Evolutionary conservation across 2,888 invertebrate genomes (phyloP).

Genomic region (Neocrepidodera transversa): DNA sequence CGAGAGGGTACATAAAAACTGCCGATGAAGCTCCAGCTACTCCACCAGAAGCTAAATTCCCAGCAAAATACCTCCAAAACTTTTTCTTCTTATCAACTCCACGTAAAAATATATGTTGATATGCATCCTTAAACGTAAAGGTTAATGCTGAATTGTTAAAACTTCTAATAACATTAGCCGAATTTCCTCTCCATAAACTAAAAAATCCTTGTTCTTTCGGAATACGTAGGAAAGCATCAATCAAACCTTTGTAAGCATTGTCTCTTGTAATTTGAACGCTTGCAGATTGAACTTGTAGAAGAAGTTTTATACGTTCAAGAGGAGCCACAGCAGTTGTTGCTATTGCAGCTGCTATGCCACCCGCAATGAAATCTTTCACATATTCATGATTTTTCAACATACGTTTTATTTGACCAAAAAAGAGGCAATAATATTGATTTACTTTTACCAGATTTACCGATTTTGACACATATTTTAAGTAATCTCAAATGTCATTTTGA

Average conservation of each 20-base stretch:
- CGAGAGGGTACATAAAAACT: slow-evolving; percentile 78
- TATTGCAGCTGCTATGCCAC: background rate
- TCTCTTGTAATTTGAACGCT: background rate
- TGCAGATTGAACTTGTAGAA: background rate
- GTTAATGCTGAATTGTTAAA: slow-evolving; percentile 80
- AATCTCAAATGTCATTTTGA: no score
- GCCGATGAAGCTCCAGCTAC: slow-evolving; percentile 79
- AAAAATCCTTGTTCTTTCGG: slow-evolving; percentile 72
- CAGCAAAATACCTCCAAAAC: slow-evolving; percentile 72
- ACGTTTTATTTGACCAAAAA: no score
- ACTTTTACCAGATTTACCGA: no score
- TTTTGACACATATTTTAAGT: no score
- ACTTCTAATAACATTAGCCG: slow-evolving; percentile 79
- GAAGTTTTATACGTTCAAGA: background rate
- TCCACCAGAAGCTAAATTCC: slow-evolving; percentile 78
- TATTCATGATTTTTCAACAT: no score
- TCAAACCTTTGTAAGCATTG: slow-evolving; percentile 53
- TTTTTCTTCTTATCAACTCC: slow-evolving; percentile 76
- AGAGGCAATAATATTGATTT: no score
- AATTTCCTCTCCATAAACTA: slow-evolving; percentile 78
- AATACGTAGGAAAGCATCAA: slow-evolving; percentile 71
- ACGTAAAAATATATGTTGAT: slow-evolving; percentile 73
- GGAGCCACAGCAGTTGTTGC: background rate
- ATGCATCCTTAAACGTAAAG: slow-evolving; percentile 80
- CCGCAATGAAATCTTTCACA: background rate